A percentile compares a stretch with the other conserved stretches of the same genome.
phyloP scores from a whole-genome alignment of 2,797 vertebrate genomes.

The Acanthornis magna region DNA sequence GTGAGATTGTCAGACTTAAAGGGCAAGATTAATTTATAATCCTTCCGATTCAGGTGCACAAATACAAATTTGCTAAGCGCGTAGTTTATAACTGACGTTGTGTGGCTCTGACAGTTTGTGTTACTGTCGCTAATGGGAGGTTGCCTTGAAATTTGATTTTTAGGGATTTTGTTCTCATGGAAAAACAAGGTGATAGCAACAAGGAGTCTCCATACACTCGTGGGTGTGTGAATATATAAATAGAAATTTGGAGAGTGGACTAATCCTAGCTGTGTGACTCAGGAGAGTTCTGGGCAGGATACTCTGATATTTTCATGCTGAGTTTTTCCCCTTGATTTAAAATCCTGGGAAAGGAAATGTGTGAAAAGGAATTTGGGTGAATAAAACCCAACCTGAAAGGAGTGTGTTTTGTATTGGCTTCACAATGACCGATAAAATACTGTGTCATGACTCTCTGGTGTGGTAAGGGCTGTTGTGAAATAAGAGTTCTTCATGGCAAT shows the following conservation, averaged over 20 bases:
- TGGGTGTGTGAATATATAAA: not conserved
- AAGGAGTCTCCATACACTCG: not conserved
- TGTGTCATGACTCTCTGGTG: not conserved
- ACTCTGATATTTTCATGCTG: not conserved
- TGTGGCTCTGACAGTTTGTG: slow-evolving; percentile 21
- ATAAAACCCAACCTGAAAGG: not conserved
- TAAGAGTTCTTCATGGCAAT: not conserved
- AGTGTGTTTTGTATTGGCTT: not conserved
- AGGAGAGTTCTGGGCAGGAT: not conserved
- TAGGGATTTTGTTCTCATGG: not conserved
- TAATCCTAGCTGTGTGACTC: not conserved
- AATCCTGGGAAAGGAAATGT: not conserved
- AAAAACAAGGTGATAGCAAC: not conserved
- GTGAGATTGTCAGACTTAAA: slow-evolving; percentile 35
- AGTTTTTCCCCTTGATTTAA: not conserved
- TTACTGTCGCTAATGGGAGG: not conserved
- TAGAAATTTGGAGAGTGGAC: not conserved
- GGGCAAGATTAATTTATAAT: slow-evolving; percentile 64
- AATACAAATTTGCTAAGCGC: not conserved
- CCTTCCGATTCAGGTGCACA: slow-evolving; percentile 13
- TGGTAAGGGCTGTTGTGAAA: not conserved
- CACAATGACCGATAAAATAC: not conserved
- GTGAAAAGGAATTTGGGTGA: fast-evolving
- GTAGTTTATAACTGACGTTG: not conserved
- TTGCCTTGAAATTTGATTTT: slow-evolving; percentile 11